phyloP scores from a whole-genome alignment of 2,113 vertebrate genomes.

The Oncorhynchus mykiss region DNA sequence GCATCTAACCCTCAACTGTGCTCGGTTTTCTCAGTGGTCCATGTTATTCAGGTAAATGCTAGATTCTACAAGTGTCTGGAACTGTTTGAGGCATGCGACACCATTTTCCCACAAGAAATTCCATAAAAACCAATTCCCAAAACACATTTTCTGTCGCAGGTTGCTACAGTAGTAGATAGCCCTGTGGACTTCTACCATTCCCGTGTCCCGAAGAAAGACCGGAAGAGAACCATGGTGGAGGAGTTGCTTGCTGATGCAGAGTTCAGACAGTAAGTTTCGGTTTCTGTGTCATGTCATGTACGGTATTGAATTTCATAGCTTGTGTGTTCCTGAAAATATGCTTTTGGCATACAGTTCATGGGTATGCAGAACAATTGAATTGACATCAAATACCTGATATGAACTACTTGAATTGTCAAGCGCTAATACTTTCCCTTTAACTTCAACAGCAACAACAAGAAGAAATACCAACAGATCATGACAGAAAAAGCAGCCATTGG shows the following conservation, averaged over 20 bases:
- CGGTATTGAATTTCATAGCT: neutral
- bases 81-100: too few species aligned
- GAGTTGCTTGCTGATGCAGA: slow-evolving; percentile 92
- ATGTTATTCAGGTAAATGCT: too few species aligned
- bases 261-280: slow-evolving; percentile 81
- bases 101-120: too few species aligned
- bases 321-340: neutral
- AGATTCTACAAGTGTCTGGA: too few species aligned
- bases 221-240: slow-evolving; percentile 97
- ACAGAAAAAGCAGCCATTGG: slow-evolving; percentile 83
- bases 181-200: slow-evolving; percentile 93
- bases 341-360: neutral
- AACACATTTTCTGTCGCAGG: slow-evolving; percentile 61
- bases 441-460: slow-evolving; percentile 87
- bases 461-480: slow-evolving; percentile 87
- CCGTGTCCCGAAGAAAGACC: slow-evolving; percentile 89
- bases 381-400: neutral
- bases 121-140: too few species aligned
- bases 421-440: slow-evolving; percentile 7
- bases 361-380: neutral
- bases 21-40: neutral
- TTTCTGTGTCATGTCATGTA: neutral
- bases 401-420: neutral
- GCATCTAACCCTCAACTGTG: neutral
- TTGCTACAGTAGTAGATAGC: slow-evolving; percentile 90